A percentile compares a stretch with the other conserved stretches of the same genome.
phyloP scores from a whole-genome alignment of 2,888 invertebrate genomes.

The Pachymerium ferrugineum region DNA sequence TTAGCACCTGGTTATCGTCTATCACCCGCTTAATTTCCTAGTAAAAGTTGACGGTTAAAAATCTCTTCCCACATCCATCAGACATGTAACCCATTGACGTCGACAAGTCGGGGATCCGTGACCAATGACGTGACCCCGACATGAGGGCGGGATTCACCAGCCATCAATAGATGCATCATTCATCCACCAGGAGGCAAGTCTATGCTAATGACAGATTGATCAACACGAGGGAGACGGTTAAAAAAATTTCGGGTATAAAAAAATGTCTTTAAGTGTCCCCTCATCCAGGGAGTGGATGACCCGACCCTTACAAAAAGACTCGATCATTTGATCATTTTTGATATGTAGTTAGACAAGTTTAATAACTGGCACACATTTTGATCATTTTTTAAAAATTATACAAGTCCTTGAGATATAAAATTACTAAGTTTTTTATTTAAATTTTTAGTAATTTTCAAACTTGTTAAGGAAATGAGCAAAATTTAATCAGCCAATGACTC shows the following conservation, averaged over 20 bases:
- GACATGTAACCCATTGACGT: slow-evolving; percentile 15
- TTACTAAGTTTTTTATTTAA: no score
- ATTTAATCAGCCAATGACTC: no score
- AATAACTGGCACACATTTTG: no score
- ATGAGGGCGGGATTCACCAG: slow-evolving; percentile 7
- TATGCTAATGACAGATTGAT: slow-evolving; percentile 5
- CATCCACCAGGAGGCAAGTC: not conserved
- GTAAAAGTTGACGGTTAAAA: not conserved
- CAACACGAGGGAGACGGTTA: not conserved
- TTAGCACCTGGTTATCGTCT: not conserved
- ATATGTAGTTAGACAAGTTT: no score
- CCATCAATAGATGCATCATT: slow-evolving; percentile 22
- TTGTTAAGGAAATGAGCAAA: no score
- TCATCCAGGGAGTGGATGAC: slow-evolving; percentile 8
- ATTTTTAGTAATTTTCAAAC: no score
- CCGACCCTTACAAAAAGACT: no score
- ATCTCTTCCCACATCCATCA: slow-evolving; percentile 25
- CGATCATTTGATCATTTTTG: no score
- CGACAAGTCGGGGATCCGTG: not conserved
- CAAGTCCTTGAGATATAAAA: no score
- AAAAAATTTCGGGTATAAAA: no score
- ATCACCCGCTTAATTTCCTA: not conserved
- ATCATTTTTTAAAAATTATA: no score
- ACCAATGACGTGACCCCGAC: slow-evolving; percentile 20
- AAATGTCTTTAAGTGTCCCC: no score